These are phyloP conservation scores for Meteorus cinctellus DNA, from an alignment of 2,888 invertebrate species.

Conservation along the genomic window DNA sequence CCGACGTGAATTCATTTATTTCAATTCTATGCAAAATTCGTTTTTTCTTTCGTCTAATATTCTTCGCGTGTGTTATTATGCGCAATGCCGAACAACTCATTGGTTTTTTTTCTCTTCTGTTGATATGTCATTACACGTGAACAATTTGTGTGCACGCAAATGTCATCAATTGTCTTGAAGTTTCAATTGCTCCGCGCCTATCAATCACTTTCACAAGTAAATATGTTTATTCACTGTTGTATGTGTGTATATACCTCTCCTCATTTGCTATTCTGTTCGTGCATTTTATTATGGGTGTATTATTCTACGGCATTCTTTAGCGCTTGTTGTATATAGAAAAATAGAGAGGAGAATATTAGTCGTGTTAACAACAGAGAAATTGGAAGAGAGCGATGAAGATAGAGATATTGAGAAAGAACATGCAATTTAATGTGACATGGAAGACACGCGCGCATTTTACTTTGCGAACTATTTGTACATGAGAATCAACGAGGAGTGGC, in stretches of 20 bases:
- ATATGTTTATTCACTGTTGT: background rate
- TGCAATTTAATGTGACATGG: constrained; percentile 8
- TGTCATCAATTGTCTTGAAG: constrained; percentile 3
- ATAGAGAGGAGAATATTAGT: constrained; percentile 11
- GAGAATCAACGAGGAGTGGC: constrained; percentile 34
- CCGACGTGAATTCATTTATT: no score
- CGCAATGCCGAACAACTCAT: no score
- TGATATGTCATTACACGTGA: background rate
- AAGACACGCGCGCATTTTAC: constrained; percentile 1
- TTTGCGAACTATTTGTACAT: background rate
- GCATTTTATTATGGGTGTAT: background rate
- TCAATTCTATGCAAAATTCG: no score
- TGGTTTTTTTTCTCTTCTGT: background rate
- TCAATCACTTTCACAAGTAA: constrained; percentile 9
- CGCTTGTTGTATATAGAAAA: background rate
- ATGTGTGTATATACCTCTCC: background rate
- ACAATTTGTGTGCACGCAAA: background rate
- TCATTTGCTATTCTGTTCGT: constrained; percentile 1
- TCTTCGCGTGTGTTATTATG: no score
- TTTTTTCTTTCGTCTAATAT: no score
- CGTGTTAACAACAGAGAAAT: background rate
- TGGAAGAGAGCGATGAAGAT: background rate
- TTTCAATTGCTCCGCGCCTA: constrained; percentile 2
- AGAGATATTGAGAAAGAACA: constrained; percentile 4
- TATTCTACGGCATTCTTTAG: constrained; percentile 24